phyloP scores from a whole-genome alignment of 2,888 invertebrate species.

The Perithous albicinctus region DNA sequence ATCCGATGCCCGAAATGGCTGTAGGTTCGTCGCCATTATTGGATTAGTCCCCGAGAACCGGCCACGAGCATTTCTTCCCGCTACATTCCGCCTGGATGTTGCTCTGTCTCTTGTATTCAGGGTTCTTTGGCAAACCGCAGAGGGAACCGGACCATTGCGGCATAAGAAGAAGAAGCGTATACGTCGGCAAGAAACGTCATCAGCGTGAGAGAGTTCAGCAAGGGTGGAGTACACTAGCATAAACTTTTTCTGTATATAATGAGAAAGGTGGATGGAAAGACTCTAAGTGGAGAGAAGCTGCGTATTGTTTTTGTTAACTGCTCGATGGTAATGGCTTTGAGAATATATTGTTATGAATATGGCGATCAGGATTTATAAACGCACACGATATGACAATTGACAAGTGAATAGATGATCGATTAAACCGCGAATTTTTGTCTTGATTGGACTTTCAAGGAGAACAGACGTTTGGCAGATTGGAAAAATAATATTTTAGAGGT shows the following conservation, averaged over 20 bases:
- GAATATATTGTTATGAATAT: no score
- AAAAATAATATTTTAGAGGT: no score
- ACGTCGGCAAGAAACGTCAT: conserved; percentile 56
- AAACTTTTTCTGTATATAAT: conserved; percentile 33
- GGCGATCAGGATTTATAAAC: no score
- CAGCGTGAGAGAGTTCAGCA: conserved; percentile 45
- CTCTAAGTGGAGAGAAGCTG: conserved; percentile 6
- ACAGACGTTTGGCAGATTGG: no score
- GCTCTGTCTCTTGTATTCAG: conserved; percentile 23
- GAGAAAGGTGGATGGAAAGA: conserved; percentile 36
- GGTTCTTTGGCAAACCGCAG: conserved; percentile 43
- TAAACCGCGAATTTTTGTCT: no score
- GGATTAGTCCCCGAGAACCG: conserved; percentile 75
- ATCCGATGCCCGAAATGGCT: conserved; percentile 81
- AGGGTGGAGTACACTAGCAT: not conserved
- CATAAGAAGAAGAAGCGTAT: conserved; percentile 22
- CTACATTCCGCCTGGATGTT: conserved; percentile 19
- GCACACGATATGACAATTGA: no score
- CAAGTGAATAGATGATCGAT: no score
- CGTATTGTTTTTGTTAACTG: conserved; percentile 24
- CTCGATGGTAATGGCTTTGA: conserved; percentile 26
- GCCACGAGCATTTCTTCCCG: conserved; percentile 50
- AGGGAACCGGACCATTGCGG: not conserved
- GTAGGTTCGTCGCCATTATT: conserved; percentile 81
- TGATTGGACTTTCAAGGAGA: no score